Evolutionary conservation across 2,797 vertebrate species (phyloP), one percentile per base, ranked within the genome.

Genomic region (Columba guinea): DNA sequence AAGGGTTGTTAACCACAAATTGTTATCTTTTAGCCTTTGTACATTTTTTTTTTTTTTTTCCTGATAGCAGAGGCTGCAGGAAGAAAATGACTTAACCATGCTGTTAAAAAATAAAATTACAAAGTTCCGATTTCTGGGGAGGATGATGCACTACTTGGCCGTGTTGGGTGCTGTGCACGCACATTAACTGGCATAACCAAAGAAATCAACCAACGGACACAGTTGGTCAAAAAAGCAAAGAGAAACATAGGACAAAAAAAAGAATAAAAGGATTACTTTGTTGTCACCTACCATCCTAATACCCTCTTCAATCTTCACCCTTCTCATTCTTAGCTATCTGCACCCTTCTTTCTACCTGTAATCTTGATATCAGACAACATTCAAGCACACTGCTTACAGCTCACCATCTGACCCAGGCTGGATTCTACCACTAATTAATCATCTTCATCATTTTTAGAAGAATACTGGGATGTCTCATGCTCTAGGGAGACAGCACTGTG

Each of bases 111-210:
- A 62, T 39, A 26, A 15, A 51, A 32, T 41, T 28, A 56, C n/a
- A 5, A 68, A 84, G 16, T 27, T 85, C 48, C n/a, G 15, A 69
- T 65, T 79, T 87, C 56, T 62, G 52, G 53, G 13, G 55, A 88
- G 34, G 15, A 4, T 8, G n/a, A 60, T 19, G 5, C 5, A 60
- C 32, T 22, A 53, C 17, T 51, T 21, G 18, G 35, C 68, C 0
- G 0, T 75, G 56, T 52, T 15, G 27, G 20, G 11, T 56, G 39
- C 39, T 71, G 26, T 5, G 28, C 4, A 7, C 5, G 10, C 4
- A 30, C 32, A 9, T 27, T 21, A 79, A 22, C 27, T 34, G n/a
- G 6, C 62, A 84, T 32, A 30, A 5, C 26, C 34, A 30, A 46
- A 68, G 46, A 70, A 81, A 51, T 3, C 60, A 49, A 22, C 28